Evolutionary conservation across 2,888 invertebrate species (phyloP).

Genomic region (Pilophorus perplexus): DNA sequence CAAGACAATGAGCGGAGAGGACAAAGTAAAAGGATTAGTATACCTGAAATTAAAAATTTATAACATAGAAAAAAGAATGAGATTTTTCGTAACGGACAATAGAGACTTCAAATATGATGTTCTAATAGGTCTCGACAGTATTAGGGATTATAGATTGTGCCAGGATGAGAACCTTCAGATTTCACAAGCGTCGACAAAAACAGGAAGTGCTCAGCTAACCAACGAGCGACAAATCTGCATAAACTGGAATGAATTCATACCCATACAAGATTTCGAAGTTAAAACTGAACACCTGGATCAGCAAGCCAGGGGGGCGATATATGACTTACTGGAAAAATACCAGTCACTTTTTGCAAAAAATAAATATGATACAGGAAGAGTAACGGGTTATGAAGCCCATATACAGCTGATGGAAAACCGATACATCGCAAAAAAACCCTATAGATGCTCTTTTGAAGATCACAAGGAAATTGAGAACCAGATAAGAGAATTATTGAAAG

Average conservation of each 20-base stretch:
- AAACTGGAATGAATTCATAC: neutral
- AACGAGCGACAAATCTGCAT: neutral
- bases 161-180: neutral
- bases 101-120: neutral
- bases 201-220: neutral
- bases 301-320: neutral
- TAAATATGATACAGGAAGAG: conserved; percentile 31
- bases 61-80: neutral
- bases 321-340: conserved; percentile 12
- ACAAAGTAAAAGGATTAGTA: conserved; percentile 11
- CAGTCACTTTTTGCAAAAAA: conserved; percentile 14
- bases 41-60: neutral
- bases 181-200: neutral
- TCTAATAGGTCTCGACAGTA: neutral
- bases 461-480: conserved; percentile 16
- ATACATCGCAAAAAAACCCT: too few relatives aligned
- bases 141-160: neutral
- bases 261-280: neutral
- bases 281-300: neutral
- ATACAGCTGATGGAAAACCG: too few relatives aligned
- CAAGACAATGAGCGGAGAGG: conserved; percentile 8
- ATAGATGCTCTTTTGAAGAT: too few relatives aligned
- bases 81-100: neutral
- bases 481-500: conserved; percentile 16
- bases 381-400: too few relatives aligned